A percentile compares a stretch with the other conserved stretches of the same genome.
Conservation (phyloP, 1,140 invertebrate species). For the Orius insidiosus region DNA sequence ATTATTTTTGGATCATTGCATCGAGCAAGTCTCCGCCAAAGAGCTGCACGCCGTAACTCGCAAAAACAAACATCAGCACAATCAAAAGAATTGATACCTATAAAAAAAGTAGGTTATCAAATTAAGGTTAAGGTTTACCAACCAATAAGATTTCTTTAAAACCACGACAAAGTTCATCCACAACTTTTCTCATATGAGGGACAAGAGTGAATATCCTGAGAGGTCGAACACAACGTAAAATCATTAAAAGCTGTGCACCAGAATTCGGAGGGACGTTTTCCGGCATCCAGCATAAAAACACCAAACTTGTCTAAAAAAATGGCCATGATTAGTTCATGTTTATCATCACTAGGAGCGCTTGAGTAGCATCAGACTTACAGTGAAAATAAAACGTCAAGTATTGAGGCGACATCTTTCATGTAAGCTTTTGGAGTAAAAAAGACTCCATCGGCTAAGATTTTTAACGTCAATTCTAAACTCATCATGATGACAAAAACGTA, state of each 20-base stretch:
- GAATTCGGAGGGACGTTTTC: slow-evolving; percentile 78
- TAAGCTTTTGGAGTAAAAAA: slow-evolving; percentile 99
- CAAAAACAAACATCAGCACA: slow-evolving; percentile 98
- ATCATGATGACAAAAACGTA: slow-evolving; percentile 96
- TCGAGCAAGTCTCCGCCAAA: slow-evolving; percentile 88
- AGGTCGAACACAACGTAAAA: slow-evolving; percentile 87
- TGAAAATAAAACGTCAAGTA: slow-evolving; percentile 96
- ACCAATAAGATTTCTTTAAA: slow-evolving; percentile 98
- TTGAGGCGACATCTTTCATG: slow-evolving; percentile 90
- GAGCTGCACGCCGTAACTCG: slow-evolving; percentile 94
- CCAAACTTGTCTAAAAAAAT: slow-evolving; percentile 58
- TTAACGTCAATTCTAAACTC: slow-evolving; percentile 88
- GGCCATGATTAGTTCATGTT: not conserved
- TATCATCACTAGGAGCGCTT: not conserved
- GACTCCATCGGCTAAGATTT: slow-evolving; percentile 92
- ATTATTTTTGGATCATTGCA: slow-evolving; percentile 91
- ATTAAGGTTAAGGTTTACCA: slow-evolving; percentile 22
- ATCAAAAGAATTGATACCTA: slow-evolving; percentile 92
- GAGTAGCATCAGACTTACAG: slow-evolving; percentile 43
- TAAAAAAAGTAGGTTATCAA: slow-evolving; percentile 18
- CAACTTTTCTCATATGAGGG: slow-evolving; percentile 98
- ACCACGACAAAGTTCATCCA: slow-evolving; percentile 94
- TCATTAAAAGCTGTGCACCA: slow-evolving; percentile 85
- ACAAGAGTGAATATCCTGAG: slow-evolving; percentile 94
- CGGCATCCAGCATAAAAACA: slow-evolving; percentile 95